Conservation (phyloP, 1,140 invertebrate species). For the Metaphire vulgaris region DNA sequence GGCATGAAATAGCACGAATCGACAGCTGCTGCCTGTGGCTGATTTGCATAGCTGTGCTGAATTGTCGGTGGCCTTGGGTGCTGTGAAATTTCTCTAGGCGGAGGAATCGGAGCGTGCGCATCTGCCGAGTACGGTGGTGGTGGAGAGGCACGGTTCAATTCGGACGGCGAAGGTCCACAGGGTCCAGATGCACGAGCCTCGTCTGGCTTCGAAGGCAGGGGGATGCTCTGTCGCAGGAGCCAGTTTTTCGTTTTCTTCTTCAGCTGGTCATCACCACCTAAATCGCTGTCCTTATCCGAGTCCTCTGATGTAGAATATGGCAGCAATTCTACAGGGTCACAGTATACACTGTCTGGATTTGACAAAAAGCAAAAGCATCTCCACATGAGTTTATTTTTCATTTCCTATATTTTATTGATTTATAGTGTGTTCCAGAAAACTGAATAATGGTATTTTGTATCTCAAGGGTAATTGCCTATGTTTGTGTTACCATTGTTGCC, state of each 20-base stretch:
- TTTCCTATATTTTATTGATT: too few relatives aligned
- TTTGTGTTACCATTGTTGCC: too few relatives aligned
- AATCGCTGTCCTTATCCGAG: not conserved
- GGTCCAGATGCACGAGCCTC: not conserved
- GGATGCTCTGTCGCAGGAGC: not conserved
- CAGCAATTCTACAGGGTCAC: not conserved
- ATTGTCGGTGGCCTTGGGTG: not conserved
- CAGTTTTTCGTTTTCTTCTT: not conserved
- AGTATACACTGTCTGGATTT: not conserved
- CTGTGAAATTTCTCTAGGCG: not conserved
- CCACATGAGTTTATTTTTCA: too few relatives aligned
- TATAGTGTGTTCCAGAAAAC: too few relatives aligned
- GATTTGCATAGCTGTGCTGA: not conserved
- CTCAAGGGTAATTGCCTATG: too few relatives aligned
- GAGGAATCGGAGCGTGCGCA: not conserved
- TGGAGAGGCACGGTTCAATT: not conserved
- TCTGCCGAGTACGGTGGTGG: not conserved
- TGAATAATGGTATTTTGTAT: too few relatives aligned
- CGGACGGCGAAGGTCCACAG: not conserved
- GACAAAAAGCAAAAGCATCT: too few relatives aligned
- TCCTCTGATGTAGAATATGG: not conserved
- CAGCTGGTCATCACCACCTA: not conserved
- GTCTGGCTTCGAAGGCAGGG: not conserved
- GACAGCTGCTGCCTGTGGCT: not conserved
- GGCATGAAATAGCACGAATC: not conserved